A percentile compares a stretch with the other conserved stretches of the same genome.
These are phyloP conservation scores for Drosophila borborema DNA, from an alignment of 2,888 invertebrate species.

Conservation along the genomic window DNA sequence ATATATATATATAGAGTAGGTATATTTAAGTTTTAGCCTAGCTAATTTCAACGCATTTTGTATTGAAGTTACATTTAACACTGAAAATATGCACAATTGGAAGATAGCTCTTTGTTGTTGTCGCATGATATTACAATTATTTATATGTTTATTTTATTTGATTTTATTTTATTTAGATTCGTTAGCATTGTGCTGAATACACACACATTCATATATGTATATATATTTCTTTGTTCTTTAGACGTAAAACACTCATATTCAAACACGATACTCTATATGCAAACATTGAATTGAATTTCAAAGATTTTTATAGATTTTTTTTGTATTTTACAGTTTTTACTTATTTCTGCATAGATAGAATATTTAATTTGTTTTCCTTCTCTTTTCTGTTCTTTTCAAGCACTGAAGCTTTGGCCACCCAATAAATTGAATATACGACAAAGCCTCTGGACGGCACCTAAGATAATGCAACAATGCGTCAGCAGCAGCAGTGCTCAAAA, in stretches of 20 bases:
- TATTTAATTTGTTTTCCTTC: constrained; percentile 24
- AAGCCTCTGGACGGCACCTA: constrained; percentile 85
- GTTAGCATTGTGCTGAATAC: constrained; percentile 16
- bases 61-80: constrained; percentile 51
- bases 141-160: constrained; percentile 28
- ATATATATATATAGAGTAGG: constrained; percentile 33
- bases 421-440: constrained; percentile 66
- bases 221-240: constrained; percentile 34
- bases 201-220: constrained; percentile 13
- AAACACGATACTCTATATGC: constrained; percentile 27
- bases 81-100: constrained; percentile 77
- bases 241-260: constrained; percentile 53
- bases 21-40: constrained; percentile 66
- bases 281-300: constrained; percentile 34
- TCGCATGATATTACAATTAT: constrained; percentile 48
- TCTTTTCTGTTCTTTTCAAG: constrained; percentile 20
- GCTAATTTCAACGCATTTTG: constrained; percentile 51
- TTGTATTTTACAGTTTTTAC: constrained; percentile 29
- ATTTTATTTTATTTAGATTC: constrained; percentile 3
- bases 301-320: constrained; percentile 11
- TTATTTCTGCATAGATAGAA: constrained; percentile 17
- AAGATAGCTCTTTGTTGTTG: constrained; percentile 76
- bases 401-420: constrained; percentile 58
- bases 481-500: constrained; percentile 16
- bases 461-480: constrained; percentile 61